phyloP scores from a whole-genome alignment of 2,797 vertebrate genomes.

The Apodemus agrarius region DNA sequence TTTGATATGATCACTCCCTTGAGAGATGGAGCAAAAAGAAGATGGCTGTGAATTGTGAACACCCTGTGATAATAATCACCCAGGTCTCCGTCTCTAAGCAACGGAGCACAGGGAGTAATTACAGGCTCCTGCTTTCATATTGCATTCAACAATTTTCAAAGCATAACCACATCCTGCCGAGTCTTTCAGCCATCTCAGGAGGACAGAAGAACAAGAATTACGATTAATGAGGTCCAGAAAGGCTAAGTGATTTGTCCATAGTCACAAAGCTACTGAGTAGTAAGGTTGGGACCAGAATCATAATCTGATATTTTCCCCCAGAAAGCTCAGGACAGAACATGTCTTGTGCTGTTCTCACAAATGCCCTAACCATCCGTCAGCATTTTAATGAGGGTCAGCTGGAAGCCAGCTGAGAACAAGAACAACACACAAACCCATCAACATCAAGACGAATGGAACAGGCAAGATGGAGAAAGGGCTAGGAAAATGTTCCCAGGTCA shows the following conservation, averaged over 20 bases:
- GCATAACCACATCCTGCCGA: background rate
- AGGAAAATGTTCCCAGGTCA: background rate
- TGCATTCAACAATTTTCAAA: conserved; percentile 37
- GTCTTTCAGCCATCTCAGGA: conserved; percentile 15
- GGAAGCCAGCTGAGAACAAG: background rate
- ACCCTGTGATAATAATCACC: background rate
- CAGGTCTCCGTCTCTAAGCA: conserved; percentile 40
- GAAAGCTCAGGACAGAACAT: conserved; percentile 14
- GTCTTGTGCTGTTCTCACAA: conserved; percentile 48
- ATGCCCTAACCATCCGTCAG: conserved; percentile 27
- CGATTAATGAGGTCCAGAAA: conserved; percentile 55
- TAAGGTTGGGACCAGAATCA: background rate
- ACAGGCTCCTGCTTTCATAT: conserved; percentile 39
- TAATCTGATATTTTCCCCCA: conserved; percentile 4
- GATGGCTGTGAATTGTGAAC: background rate
- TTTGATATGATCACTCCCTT: background rate
- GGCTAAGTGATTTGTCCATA: conserved; percentile 51
- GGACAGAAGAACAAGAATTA: conserved; percentile 32
- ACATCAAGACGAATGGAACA: background rate
- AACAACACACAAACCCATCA: background rate
- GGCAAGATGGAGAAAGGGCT: background rate
- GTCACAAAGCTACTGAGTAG: conserved; percentile 4
- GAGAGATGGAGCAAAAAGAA: background rate
- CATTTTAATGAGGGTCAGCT: background rate
- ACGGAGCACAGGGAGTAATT: conserved; percentile 49